These are phyloP conservation scores for Colinus virginianus DNA, from an alignment of 2,113 vertebrate species.

Conservation along the genomic window DNA sequence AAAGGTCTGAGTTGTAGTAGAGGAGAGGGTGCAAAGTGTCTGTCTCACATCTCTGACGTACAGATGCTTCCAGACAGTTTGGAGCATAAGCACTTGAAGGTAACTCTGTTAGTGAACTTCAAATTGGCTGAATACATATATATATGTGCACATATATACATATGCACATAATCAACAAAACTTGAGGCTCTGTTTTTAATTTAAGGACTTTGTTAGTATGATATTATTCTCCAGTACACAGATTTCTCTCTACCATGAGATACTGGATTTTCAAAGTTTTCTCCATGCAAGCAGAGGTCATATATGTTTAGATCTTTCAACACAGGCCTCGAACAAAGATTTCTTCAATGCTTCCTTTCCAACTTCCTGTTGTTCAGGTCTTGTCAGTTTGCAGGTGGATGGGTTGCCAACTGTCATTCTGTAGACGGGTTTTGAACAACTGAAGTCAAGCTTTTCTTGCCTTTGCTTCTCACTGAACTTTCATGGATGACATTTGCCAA, in stretches of 20 bases:
- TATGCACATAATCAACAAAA: not conserved
- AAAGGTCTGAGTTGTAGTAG: not conserved
- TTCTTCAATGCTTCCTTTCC: not conserved
- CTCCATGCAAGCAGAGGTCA: not conserved
- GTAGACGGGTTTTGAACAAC: not conserved
- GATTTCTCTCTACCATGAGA: not conserved
- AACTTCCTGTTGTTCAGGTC: not conserved
- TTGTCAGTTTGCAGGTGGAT: not conserved
- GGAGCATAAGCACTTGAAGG: not conserved
- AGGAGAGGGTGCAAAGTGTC: not conserved
- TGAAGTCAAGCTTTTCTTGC: conserved; percentile 9
- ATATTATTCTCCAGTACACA: not conserved
- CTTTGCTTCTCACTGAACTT: not conserved
- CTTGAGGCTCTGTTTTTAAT: not conserved
- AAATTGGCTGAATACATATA: not conserved
- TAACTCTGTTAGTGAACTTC: not conserved
- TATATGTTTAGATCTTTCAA: not conserved
- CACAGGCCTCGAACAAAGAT: not conserved
- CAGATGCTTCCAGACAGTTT: not conserved
- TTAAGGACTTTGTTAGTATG: not conserved
- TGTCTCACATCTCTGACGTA: not conserved
- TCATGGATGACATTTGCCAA: not conserved
- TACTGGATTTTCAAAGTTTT: not conserved
- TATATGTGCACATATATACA: too few species aligned
- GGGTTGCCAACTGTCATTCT: not conserved